phyloP scores from a whole-genome alignment of 2,113 vertebrate genomes.

The Chiloscyllium plagiosum region DNA sequence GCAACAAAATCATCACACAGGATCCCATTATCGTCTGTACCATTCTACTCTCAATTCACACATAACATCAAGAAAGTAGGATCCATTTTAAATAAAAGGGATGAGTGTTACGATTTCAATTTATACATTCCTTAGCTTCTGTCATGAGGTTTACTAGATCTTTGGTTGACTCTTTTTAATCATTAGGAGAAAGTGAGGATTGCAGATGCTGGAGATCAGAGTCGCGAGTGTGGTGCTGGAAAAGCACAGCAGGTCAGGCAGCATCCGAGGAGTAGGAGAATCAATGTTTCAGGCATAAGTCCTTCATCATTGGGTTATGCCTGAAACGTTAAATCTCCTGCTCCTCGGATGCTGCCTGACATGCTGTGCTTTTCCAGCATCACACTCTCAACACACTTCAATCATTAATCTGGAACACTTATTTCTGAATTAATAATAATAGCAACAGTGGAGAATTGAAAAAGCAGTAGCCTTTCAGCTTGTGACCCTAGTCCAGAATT shows the following conservation, averaged over 20 bases:
- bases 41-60: not conserved
- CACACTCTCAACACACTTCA: too few species aligned
- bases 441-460: not conserved
- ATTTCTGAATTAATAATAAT: too few species aligned
- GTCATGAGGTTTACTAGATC: not conserved
- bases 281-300: too few species aligned
- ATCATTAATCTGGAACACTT: not conserved
- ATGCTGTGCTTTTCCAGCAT: too few species aligned
- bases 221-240: too few species aligned
- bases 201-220: too few species aligned
- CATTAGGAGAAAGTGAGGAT: too few species aligned
- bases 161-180: not conserved
- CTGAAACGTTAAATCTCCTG: too few species aligned
- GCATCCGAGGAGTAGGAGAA: too few species aligned
- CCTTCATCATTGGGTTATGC: too few species aligned
- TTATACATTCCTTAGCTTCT: not conserved
- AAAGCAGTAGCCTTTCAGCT: not conserved
- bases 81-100: not conserved
- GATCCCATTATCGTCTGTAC: not conserved
- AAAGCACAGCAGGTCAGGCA: too few species aligned
- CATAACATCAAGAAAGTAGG: not conserved
- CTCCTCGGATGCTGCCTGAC: too few species aligned
- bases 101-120: not conserved
- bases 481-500: not conserved
- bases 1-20: not conserved